Percentiles rank a stretch among this genome's conserved stretches.
Evolutionary conservation across 2,888 invertebrate species (phyloP).

Genomic region (Drosophila crucigera): DNA sequence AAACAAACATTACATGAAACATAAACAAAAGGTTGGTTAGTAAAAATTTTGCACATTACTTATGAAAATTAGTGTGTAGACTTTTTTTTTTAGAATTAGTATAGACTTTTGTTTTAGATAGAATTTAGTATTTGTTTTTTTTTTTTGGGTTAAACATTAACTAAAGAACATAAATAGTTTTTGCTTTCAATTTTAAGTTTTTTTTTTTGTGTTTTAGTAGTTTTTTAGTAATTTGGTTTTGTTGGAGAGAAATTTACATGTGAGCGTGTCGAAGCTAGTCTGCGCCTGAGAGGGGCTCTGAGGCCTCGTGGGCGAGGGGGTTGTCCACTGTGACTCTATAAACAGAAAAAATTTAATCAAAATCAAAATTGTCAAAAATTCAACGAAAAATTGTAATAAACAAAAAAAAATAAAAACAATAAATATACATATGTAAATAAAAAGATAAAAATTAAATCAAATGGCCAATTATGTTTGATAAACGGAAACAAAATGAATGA

Average conservation of each 20-base stretch:
- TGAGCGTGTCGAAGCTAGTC: constrained; percentile 86
- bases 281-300: constrained; percentile 86
- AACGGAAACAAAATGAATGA: constrained; percentile 32
- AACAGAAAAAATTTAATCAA: constrained; percentile 84
- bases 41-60: constrained; percentile 72
- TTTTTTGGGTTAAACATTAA: constrained; percentile 53
- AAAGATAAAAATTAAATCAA: constrained; percentile 38
- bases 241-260: constrained; percentile 85
- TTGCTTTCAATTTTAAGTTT: constrained; percentile 50
- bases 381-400: constrained; percentile 25
- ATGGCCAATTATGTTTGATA: constrained; percentile 62
- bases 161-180: constrained; percentile 65
- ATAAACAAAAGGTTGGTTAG: constrained; percentile 61
- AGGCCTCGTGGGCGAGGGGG: constrained; percentile 86
- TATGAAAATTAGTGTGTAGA: constrained; percentile 64
- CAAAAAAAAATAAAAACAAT: constrained; percentile 33
- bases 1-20: constrained; percentile 65
- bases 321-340: constrained; percentile 86
- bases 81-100: constrained; percentile 41
- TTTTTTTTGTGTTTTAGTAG: constrained; percentile 42
- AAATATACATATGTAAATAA: constrained; percentile 29
- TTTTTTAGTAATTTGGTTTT: constrained; percentile 70
- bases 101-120: constrained; percentile 35
- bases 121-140: constrained; percentile 31
- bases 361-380: constrained; percentile 69